phyloP scores from a whole-genome alignment of 2,113 vertebrate species.

The Okapia johnstoni region DNA sequence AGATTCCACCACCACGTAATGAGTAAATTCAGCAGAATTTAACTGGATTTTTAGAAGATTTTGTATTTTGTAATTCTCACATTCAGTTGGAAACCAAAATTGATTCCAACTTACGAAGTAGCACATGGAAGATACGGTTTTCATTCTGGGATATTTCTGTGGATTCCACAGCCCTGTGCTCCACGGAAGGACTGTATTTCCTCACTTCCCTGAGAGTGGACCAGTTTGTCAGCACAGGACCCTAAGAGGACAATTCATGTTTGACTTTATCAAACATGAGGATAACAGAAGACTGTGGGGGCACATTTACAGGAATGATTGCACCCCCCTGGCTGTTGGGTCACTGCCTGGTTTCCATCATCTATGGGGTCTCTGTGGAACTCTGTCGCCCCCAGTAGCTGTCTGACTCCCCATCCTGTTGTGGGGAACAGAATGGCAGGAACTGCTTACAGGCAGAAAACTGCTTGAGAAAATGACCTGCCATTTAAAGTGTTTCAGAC shows the following conservation, averaged over 20 bases:
- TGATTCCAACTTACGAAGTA: background rate
- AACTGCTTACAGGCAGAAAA: background rate
- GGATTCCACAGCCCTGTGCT: fast-evolving
- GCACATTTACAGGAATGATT: too few relatives aligned
- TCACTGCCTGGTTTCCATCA: background rate
- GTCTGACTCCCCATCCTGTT: background rate
- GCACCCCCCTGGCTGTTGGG: background rate
- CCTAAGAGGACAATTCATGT: background rate
- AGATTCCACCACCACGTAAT: fast-evolving
- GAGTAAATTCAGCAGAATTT: background rate
- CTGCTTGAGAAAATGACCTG: background rate
- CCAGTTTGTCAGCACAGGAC: background rate
- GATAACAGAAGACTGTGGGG: background rate
- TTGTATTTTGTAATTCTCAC: background rate
- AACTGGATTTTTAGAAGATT: background rate
- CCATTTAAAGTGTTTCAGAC: fast-evolving
- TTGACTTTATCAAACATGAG: background rate
- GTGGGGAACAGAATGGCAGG: background rate
- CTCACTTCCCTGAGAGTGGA: background rate
- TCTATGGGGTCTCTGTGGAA: fast-evolving
- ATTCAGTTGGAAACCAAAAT: background rate
- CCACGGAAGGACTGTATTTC: fast-evolving
- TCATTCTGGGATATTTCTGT: background rate
- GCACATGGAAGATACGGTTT: fast-evolving
- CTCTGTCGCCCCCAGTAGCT: fast-evolving